Percentiles rank a stretch among this genome's conserved stretches.
Conservation (phyloP, 2,888 invertebrate species). For the Acanthosepion esculentum region DNA sequence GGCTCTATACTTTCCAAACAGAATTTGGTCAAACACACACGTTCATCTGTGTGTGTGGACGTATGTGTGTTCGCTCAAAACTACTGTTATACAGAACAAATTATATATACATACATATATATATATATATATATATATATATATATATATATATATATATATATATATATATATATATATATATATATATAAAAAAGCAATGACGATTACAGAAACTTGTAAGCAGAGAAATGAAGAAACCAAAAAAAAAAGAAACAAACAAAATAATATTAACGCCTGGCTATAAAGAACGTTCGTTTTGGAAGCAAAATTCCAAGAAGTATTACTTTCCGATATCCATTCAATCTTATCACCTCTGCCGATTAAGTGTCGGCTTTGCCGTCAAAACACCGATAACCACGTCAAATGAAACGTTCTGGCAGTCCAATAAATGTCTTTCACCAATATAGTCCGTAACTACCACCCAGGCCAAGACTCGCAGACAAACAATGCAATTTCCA, state of each 20-base stretch:
- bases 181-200: too few species aligned
- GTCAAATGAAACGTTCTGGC: background rate
- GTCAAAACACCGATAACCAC: background rate
- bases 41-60: too few species aligned
- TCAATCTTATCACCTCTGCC: background rate
- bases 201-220: background rate
- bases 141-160: too few species aligned
- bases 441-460: background rate
- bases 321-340: background rate
- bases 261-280: background rate
- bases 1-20: too few species aligned
- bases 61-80: too few species aligned
- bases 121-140: too few species aligned
- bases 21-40: too few species aligned
- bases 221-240: background rate
- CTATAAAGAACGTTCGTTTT: background rate
- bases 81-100: too few species aligned
- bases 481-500: background rate
- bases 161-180: too few species aligned
- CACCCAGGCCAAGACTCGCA: background rate
- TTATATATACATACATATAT: too few species aligned
- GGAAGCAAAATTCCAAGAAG: background rate
- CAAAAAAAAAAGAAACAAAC: background rate
- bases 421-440: background rate
- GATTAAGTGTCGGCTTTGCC: background rate